Base-by-base conservation (phyloP, 2,888 invertebrate species). In the Protodeltote pygarga region DNA sequence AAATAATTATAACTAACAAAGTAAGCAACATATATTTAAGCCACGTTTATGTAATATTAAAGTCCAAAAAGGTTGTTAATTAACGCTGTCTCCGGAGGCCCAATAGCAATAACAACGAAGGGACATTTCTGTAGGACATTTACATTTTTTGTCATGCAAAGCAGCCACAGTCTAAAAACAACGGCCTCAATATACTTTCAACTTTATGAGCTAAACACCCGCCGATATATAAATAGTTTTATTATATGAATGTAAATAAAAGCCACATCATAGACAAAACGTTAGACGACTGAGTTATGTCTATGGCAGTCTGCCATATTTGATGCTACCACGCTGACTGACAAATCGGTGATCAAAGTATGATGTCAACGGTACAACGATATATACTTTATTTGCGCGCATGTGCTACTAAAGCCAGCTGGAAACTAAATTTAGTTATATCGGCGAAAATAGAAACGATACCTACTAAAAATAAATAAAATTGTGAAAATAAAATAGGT, bases 331-430 rank as follows among this genome's bases (percentile, higher is more conserved):
- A 27, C 6, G 34, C 5, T 47, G 21, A 48, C 32, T 63, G 49
- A 58, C 23, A 17, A 23, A 24, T 38, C 21, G 11, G 11, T 41
- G 58, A 58, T 57, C 63, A 63, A 63, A 57, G 58, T 41, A 29
- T 57, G 40, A 38, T 38, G 24, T 57, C 21, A 40, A 28, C 14
- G 2, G 5, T 19, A 5, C 27, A 16, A 37, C 13, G 24, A 3
- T n/a, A n/a, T 16, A 23, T 16, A 27, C 25, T 31, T 34, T 59
- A 41, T 27, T 21, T 41, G n/a, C 35, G 1, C 17, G 14, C 10
- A 16, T 10, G 13, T 4, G 19, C 0, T 20, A 16, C n/a, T 2
- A 31, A 19, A 10, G 29, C 8, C 14, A 1, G 10, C 5, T n/a
- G n/a, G n/a, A n/a, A n/a, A n/a, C n/a, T n/a, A n/a, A n/a, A n/a